Evolutionary conservation across 1,140 invertebrate genomes (phyloP).

Genomic region (Stenopsyche tienmushanensis): DNA sequence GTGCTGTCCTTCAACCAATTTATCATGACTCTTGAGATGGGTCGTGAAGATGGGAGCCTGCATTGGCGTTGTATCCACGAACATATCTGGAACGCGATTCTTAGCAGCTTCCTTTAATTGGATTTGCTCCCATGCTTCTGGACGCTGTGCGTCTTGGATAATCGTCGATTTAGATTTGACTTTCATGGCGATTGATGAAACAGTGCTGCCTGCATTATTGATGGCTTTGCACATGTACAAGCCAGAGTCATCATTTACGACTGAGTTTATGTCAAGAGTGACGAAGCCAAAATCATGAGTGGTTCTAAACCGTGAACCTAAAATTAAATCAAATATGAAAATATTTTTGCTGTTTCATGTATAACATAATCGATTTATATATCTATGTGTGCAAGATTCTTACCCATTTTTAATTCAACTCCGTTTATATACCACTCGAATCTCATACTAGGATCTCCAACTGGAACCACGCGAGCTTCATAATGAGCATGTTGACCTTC

Average conservation of each 20-base stretch:
- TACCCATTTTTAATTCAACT: constrained; percentile 85
- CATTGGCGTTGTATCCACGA: constrained; percentile 76
- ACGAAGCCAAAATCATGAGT: constrained; percentile 94
- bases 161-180: constrained; percentile 81
- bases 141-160: constrained; percentile 76
- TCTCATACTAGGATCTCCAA: constrained; percentile 85
- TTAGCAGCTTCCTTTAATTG: constrained; percentile 85
- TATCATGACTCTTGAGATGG: constrained; percentile 83
- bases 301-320: constrained; percentile 81
- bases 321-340: constrained; percentile 43
- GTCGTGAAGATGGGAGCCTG: constrained; percentile 90
- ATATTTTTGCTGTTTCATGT: constrained; percentile 12
- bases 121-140: constrained; percentile 87
- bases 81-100: constrained; percentile 83
- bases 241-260: constrained; percentile 87
- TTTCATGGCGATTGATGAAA: constrained; percentile 85
- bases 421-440: constrained; percentile 97
- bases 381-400: too few species aligned
- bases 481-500: constrained; percentile 95
- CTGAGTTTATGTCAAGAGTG: constrained; percentile 85
- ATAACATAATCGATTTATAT: constrained; percentile 21
- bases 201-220: constrained; percentile 87
- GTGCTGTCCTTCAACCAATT: constrained; percentile 84
- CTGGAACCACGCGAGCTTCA: constrained; percentile 93
- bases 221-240: constrained; percentile 92